Percentiles rank a stretch among this genome's conserved stretches.
Evolutionary conservation across 2,113 vertebrate species (phyloP).

Genomic region (Ciconia boyciana): DNA sequence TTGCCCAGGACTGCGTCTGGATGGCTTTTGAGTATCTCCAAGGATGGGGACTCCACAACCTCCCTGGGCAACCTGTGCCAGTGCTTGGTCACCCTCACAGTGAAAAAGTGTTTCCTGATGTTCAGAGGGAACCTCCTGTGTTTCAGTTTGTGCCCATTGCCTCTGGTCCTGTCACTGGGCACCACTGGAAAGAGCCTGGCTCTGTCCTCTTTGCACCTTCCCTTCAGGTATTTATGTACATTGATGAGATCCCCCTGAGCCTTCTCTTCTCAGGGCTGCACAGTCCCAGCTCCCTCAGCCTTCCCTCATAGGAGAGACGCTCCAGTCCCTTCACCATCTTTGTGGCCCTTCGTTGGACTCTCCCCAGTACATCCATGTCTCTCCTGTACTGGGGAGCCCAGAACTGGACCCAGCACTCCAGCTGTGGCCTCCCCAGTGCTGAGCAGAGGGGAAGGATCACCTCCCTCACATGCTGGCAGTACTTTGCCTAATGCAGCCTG

Average conservation of each 20-base stretch:
- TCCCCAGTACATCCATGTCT: not conserved
- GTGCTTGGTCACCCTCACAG: not conserved
- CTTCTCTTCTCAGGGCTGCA: not conserved
- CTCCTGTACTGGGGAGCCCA: not conserved
- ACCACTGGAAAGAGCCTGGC: not conserved
- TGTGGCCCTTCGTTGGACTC: not conserved
- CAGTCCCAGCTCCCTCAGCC: not conserved
- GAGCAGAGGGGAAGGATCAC: not conserved
- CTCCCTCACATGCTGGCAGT: not conserved
- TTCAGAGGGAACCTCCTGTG: not conserved
- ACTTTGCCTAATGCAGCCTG: not conserved
- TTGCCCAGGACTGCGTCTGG: accelerated
- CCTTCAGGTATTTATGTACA: not conserved
- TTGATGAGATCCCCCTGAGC: not conserved
- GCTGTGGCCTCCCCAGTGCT: not conserved
- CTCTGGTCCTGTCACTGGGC: not conserved
- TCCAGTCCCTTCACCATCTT: not conserved
- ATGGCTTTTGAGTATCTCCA: not conserved
- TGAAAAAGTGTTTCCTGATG: not conserved
- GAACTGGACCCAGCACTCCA: not conserved
- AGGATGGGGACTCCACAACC: not conserved
- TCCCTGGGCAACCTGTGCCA: not conserved
- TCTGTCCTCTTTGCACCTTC: not conserved
- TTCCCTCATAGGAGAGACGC: not conserved
- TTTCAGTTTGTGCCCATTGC: not conserved